phyloP scores from a whole-genome alignment of 2,888 invertebrate species.

The Catocala fraxini region DNA sequence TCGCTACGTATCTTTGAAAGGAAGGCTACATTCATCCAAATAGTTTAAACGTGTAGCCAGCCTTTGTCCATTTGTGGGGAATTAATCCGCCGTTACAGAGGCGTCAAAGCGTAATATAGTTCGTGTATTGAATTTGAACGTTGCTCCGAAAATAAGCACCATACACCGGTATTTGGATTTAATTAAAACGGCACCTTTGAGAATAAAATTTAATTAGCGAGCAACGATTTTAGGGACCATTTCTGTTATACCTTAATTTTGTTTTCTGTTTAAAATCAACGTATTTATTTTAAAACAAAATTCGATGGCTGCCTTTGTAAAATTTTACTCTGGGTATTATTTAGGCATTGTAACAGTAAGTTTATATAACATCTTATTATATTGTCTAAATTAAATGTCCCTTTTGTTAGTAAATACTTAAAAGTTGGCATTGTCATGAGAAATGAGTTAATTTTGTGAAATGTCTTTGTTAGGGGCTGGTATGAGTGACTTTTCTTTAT shows the following conservation, averaged over 20 bases:
- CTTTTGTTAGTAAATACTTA: too few relatives aligned
- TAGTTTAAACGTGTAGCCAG: conserved; percentile 7
- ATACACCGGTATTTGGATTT: conserved; percentile 55
- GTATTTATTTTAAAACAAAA: conserved; percentile 5
- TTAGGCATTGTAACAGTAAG: not conserved
- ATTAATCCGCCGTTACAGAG: conserved; percentile 20
- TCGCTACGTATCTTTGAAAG: conserved; percentile 17
- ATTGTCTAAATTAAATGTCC: too few relatives aligned
- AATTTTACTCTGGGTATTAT: conserved; percentile 4
- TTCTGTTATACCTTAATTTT: conserved; percentile 29
- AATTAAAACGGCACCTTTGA: conserved; percentile 65
- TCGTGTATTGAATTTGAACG: conserved; percentile 26
- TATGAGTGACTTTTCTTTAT: too few relatives aligned
- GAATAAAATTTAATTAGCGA: conserved; percentile 63
- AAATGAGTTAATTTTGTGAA: too few relatives aligned
- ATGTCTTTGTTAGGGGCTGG: too few relatives aligned
- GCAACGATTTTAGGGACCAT: conserved; percentile 47
- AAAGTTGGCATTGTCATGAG: too few relatives aligned
- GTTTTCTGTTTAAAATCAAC: conserved; percentile 25
- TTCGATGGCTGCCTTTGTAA: not conserved
- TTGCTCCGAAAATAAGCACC: conserved; percentile 42
- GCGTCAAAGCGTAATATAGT: conserved; percentile 16
- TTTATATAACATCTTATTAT: too few relatives aligned
- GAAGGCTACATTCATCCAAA: conserved; percentile 14
- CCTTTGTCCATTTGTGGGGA: conserved; percentile 20